Evolutionary conservation across 2,797 vertebrate genomes (phyloP).

Genomic region (Pangasius krempfi): DNA sequence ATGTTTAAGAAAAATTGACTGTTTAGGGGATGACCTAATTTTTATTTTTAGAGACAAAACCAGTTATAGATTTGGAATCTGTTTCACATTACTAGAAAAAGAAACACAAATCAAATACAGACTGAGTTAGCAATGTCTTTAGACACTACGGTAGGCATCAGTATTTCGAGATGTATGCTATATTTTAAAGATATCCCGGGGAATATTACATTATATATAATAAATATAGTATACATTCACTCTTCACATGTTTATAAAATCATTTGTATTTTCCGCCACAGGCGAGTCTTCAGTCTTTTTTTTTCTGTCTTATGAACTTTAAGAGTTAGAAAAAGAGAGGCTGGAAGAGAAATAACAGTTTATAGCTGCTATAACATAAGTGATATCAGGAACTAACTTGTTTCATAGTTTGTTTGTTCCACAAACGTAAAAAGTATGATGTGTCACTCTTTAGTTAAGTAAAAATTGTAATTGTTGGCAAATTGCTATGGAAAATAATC

Average conservation of each 20-base stretch:
- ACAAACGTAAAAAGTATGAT: not conserved
- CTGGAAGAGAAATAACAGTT: not conserved
- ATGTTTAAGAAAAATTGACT: not conserved
- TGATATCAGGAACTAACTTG: not conserved
- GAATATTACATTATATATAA: not conserved
- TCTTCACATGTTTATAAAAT: not conserved
- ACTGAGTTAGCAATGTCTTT: not conserved
- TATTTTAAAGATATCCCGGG: not conserved
- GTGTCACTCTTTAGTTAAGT: not conserved
- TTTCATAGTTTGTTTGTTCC: no score
- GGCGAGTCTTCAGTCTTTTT: no score
- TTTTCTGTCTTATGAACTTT: no score
- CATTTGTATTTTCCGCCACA: not conserved
- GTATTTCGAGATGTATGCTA: not conserved
- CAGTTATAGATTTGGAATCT: not conserved
- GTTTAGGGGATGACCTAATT: not conserved
- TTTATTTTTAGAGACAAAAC: not conserved
- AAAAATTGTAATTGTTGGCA: not conserved
- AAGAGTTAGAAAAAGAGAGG: no score
- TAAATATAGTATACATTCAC: not conserved
- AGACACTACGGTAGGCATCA: not conserved
- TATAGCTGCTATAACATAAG: not conserved
- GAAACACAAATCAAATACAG: not conserved
- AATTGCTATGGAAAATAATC: no score
- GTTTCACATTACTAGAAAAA: not conserved